phyloP scores from a whole-genome alignment of 2,797 vertebrate genomes.

The Rhinoraja longicauda region DNA sequence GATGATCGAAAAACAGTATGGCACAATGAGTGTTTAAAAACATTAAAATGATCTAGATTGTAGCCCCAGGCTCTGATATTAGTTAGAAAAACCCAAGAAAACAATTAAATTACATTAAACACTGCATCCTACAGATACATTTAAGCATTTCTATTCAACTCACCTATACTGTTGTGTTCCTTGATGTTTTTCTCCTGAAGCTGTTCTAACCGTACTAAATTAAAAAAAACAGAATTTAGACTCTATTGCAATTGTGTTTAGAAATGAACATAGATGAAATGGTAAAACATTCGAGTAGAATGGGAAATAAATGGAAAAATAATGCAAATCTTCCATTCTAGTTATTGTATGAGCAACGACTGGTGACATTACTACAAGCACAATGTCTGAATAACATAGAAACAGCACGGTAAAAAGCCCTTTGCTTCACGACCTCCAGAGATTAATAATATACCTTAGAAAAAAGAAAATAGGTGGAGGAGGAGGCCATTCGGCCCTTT shows the following conservation, averaged over 20 bases:
- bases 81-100: background rate
- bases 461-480: too few relatives aligned
- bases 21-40: background rate
- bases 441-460: too few relatives aligned
- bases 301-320: background rate
- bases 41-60: background rate
- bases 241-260: background rate
- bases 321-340: background rate
- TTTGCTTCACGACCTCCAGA: too few relatives aligned
- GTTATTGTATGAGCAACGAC: background rate
- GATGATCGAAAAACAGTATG: background rate
- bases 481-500: too few relatives aligned
- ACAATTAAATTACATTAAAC: background rate
- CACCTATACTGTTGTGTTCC: conserved; percentile 96
- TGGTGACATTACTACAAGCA: background rate
- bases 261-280: background rate
- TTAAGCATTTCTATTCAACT: conserved; percentile 55
- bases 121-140: background rate
- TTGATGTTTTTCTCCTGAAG: conserved; percentile 97
- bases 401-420: too few relatives aligned
- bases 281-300: background rate
- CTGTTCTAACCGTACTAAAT: conserved; percentile 96
- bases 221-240: conserved; percentile 73
- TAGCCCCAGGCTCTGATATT: background rate
- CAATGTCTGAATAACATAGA: background rate